These are phyloP conservation scores for Coelinius sp. DNA, from an alignment of 2,888 invertebrate species.

Conservation along the genomic window DNA sequence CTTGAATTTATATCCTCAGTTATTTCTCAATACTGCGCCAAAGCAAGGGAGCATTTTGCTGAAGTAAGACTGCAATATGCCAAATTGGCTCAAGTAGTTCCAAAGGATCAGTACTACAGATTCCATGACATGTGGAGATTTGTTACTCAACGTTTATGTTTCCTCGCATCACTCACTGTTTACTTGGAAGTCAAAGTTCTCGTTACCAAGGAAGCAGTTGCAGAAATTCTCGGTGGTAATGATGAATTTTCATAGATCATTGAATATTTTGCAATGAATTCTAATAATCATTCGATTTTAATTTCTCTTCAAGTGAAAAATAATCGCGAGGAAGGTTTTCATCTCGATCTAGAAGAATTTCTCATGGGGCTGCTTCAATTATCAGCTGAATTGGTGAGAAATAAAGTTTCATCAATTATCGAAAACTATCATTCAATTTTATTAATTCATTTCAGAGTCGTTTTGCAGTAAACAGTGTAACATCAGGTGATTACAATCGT, in stretches of 20 bases:
- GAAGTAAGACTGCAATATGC: constrained; percentile 78
- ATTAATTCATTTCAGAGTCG: constrained; percentile 75
- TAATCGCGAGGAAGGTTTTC: constrained; percentile 82
- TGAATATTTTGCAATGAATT: too few relatives aligned
- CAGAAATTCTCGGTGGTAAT: constrained; percentile 84
- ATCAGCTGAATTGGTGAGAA: constrained; percentile 85
- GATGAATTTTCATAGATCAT: constrained; percentile 58
- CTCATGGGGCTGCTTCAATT: constrained; percentile 86
- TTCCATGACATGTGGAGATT: constrained; percentile 92
- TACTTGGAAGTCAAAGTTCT: constrained; percentile 86
- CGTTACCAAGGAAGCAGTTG: constrained; percentile 81
- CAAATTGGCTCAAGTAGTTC: constrained; percentile 78
- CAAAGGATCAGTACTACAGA: constrained; percentile 85
- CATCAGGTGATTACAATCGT: constrained; percentile 85
- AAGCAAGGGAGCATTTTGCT: constrained; percentile 78
- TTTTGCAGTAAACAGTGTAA: constrained; percentile 87
- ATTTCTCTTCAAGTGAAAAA: constrained; percentile 76
- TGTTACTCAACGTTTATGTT: constrained; percentile 85
- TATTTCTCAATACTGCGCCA: constrained; percentile 77
- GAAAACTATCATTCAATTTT: background rate
- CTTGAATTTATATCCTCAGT: too few relatives aligned
- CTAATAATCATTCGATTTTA: background rate
- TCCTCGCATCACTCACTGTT: constrained; percentile 82
- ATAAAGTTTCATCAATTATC: constrained; percentile 7
- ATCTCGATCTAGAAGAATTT: constrained; percentile 92